Conservation (phyloP, 2,113 vertebrate species). For the Athene noctua region DNA sequence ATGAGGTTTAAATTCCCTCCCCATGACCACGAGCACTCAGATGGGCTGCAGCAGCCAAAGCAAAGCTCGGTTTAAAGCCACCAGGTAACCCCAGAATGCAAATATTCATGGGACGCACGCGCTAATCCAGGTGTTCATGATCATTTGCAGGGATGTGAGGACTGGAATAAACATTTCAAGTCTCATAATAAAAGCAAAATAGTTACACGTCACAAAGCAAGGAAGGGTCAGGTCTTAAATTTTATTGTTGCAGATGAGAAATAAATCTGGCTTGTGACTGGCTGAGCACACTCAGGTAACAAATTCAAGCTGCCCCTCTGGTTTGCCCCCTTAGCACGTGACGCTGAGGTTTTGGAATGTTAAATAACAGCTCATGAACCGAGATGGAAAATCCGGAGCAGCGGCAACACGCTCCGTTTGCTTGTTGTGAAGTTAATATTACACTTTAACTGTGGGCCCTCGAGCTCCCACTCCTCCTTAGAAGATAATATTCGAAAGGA, state of each 20-base stretch:
- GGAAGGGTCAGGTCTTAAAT: background rate
- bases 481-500: background rate
- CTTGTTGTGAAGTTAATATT: background rate
- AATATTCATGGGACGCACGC: fast-evolving
- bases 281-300: conserved; percentile 10
- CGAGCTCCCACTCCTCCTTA: background rate
- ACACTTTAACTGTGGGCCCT: fast-evolving
- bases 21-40: fast-evolving
- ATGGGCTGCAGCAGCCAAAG: background rate
- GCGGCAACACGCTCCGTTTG: fast-evolving
- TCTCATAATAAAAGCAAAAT: background rate
- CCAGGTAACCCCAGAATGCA: background rate
- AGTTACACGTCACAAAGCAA: background rate
- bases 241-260: conserved; percentile 57
- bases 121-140: fast-evolving
- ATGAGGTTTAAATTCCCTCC: background rate
- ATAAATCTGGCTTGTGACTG: background rate
- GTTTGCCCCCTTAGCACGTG: background rate
- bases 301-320: background rate
- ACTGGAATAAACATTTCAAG: background rate
- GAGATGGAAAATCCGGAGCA: background rate
- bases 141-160: fast-evolving
- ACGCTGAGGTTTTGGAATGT: background rate
- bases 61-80: background rate
- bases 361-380: background rate